Evolutionary conservation across 2,888 invertebrate species (phyloP).

Genomic region (Phoenoteleia sp.): DNA sequence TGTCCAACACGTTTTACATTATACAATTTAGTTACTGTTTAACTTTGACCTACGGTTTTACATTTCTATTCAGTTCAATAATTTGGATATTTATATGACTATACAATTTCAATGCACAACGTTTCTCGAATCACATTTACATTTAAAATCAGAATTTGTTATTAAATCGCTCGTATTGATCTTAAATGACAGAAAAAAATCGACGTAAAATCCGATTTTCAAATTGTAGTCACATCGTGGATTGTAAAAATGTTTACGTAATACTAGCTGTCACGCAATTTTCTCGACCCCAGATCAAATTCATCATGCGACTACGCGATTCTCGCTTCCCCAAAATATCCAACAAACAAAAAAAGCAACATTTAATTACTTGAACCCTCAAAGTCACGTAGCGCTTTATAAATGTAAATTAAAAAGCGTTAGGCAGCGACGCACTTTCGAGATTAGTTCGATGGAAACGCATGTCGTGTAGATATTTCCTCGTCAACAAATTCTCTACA

Average conservation of each 20-base stretch:
- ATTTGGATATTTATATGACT: constrained; percentile 55
- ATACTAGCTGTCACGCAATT: constrained; percentile 15
- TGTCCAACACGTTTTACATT: neutral
- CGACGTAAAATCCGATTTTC: constrained; percentile 15
- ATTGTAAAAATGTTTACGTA: constrained; percentile 28
- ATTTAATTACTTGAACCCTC: constrained; percentile 11
- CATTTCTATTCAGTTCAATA: constrained; percentile 46
- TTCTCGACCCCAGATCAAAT: constrained; percentile 1
- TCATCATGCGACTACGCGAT: neutral
- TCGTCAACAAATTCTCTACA: constrained; percentile 9
- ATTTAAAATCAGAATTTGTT: constrained; percentile 51
- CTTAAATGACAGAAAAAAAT: neutral
- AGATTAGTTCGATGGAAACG: constrained; percentile 33
- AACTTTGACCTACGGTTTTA: constrained; percentile 23
- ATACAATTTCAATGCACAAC: constrained; percentile 42
- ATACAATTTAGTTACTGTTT: constrained; percentile 34
- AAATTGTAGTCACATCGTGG: constrained; percentile 9
- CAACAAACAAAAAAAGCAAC: constrained; percentile 13
- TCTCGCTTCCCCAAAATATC: neutral
- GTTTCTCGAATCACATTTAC: constrained; percentile 32
- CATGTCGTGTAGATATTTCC: neutral
- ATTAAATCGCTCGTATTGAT: constrained; percentile 17
- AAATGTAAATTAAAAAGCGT: constrained; percentile 25
- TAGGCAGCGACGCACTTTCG: constrained; percentile 10
- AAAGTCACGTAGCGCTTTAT: constrained; percentile 11